A percentile compares a stretch with the other conserved stretches of the same genome.
These are phyloP conservation scores for Leucophenga montana DNA, from an alignment of 2,888 invertebrate genomes.

Conservation along the genomic window DNA sequence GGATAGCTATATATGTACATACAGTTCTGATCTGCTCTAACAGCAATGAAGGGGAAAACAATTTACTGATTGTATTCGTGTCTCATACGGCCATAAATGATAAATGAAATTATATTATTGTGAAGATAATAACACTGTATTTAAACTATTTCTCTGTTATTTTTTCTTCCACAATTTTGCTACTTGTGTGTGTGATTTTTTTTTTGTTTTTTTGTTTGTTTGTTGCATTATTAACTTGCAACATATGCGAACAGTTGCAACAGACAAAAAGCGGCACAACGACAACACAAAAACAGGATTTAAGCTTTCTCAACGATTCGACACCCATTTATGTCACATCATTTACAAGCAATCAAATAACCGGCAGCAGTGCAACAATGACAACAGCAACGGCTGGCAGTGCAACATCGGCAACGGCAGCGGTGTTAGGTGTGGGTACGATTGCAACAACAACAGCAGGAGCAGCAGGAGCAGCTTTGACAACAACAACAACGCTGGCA, in stretches of 20 bases:
- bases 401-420: constrained; percentile 57
- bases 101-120: too few species aligned
- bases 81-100: too few species aligned
- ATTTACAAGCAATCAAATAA: constrained; percentile 76
- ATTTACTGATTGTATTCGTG: too few species aligned
- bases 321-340: constrained; percentile 89
- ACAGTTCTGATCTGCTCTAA: too few species aligned
- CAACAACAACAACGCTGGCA: constrained; percentile 54
- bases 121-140: too few species aligned
- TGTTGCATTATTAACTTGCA: background rate
- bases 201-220: background rate
- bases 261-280: constrained; percentile 73
- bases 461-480: constrained; percentile 54
- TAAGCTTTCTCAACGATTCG: constrained; percentile 87
- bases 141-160: background rate
- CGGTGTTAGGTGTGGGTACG: constrained; percentile 35
- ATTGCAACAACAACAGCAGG: constrained; percentile 51
- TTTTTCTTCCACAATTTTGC: background rate
- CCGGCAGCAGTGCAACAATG: constrained; percentile 75
- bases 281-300: constrained; percentile 74
- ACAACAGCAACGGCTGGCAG: constrained; percentile 72
- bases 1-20: too few species aligned
- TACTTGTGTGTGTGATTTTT: background rate
- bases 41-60: too few species aligned
- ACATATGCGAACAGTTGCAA: constrained; percentile 54